Evolutionary conservation across 30 jellyfish, hydroid and myxozoan species (phyloP).

Genomic region (Turritopsis rubra): DNA sequence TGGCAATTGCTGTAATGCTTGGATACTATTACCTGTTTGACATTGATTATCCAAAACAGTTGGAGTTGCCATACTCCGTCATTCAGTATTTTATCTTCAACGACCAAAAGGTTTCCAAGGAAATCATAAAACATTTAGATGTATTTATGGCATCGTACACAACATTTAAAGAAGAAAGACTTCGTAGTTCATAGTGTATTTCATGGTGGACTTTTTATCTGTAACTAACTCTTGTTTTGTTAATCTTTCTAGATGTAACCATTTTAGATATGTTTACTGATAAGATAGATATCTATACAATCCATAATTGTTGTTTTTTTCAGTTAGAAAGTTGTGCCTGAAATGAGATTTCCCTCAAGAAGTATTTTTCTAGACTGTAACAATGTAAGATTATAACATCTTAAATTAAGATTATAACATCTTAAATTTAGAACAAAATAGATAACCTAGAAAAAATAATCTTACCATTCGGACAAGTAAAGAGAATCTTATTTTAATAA

Average conservation of each 20-base stretch:
- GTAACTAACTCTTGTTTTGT: not conserved
- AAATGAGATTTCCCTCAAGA: not conserved
- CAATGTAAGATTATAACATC: too few species aligned
- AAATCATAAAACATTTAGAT: not conserved
- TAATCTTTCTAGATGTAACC: not conserved
- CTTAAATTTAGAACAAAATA: too few species aligned
- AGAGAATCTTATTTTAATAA: too few species aligned
- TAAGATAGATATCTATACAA: not conserved
- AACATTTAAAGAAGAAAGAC: not conserved
- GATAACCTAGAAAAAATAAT: too few species aligned
- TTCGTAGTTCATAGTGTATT: not conserved
- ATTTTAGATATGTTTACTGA: not conserved
- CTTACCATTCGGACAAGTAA: too few species aligned
- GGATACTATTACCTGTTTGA: not conserved
- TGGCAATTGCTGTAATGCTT: slow-evolving; percentile 4
- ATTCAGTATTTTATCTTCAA: not conserved
- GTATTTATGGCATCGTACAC: slow-evolving; percentile 3
- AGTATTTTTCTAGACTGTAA: too few species aligned
- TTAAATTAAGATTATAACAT: too few species aligned
- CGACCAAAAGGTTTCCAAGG: not conserved
- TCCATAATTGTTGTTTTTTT: not conserved
- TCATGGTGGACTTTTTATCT: not conserved
- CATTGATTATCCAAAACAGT: not conserved
- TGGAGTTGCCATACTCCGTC: slow-evolving; percentile 10
- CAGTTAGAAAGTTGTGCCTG: not conserved